These are phyloP conservation scores for Thalassarche chlororhynchos DNA, from an alignment of 2,113 vertebrate species.

Conservation along the genomic window DNA sequence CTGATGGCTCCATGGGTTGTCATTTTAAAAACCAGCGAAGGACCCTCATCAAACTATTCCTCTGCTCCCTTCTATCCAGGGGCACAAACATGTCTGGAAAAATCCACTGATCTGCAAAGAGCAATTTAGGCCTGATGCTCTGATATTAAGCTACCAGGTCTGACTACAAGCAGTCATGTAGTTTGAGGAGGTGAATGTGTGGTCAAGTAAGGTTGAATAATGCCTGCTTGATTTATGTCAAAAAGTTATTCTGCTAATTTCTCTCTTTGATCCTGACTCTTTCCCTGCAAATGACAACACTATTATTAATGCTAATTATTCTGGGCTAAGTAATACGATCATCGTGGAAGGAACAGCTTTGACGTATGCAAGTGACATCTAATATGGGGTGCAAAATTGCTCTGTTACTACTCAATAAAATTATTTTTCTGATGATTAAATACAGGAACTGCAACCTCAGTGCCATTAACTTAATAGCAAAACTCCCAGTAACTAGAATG, in stretches of 20 bases:
- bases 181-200: not conserved
- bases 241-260: not conserved
- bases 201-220: not conserved
- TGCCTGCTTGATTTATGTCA: not conserved
- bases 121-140: not conserved
- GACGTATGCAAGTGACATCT: constrained; percentile 19
- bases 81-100: not conserved
- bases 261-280: not conserved
- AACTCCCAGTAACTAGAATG: not conserved
- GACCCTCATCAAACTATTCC: not conserved
- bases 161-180: not conserved
- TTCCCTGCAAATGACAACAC: not conserved
- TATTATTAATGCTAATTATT: constrained; percentile 47
- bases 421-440: constrained; percentile 37
- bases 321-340: not conserved
- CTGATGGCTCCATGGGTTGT: not conserved
- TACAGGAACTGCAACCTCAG: not conserved
- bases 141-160: not conserved
- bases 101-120: not conserved
- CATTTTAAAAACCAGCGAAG: not conserved
- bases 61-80: not conserved
- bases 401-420: constrained; percentile 23
- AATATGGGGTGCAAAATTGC: not conserved
- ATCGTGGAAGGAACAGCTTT: constrained; percentile 22
- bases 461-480: not conserved